Evolutionary conservation across 2,888 invertebrate species (phyloP), one percentile per base, ranked within the genome.

Genomic region (Orchestes rusci): DNA sequence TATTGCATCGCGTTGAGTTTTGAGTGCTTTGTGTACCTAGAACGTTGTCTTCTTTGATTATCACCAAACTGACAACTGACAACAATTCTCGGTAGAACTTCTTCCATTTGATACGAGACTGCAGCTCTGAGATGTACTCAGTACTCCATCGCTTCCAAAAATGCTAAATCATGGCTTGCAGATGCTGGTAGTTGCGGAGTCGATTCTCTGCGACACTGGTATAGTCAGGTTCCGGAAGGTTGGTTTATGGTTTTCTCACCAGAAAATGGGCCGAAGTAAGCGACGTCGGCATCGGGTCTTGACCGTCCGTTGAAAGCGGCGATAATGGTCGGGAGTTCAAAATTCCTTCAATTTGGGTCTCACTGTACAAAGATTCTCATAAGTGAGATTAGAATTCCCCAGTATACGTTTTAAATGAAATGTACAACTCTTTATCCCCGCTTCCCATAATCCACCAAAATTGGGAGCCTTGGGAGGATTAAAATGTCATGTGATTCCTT

Each of bases 61-160:
- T 23, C 10, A 23, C 23, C 23, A 23, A 23, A 23, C 10, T 23
- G 10, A 5, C 23, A 23, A 23, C 10, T 10, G 23, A 31, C 5
- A 31, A 13, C 13, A 31, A 5, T 7, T 31, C 12, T 31, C 8
- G 12, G 31, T 8, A 31, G 7, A 13, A 31, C 12, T 31, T 31
- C 13, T 12, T 31, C 31, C 31, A 8, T 31, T 31, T 31, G n/a
- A 31, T 7, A 31, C 31, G 31, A 13, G 12, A 31, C 31, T 31
- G 31, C 31, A 31, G 12, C 12, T 31, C 31, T 7, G 31, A 31
- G 5, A 31, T 31, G 12, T 31, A 31, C 31, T 31, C 12, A 8
- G 5, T 8, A 12, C 12, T 31, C 31, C 31, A 31, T 31, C 12
- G 31, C 31, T 31, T 31, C 31, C 31, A 31, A 13, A 13, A 31